phyloP scores from a whole-genome alignment of 1,140 invertebrate genomes.

The Zaprionus kolodkinae region DNA sequence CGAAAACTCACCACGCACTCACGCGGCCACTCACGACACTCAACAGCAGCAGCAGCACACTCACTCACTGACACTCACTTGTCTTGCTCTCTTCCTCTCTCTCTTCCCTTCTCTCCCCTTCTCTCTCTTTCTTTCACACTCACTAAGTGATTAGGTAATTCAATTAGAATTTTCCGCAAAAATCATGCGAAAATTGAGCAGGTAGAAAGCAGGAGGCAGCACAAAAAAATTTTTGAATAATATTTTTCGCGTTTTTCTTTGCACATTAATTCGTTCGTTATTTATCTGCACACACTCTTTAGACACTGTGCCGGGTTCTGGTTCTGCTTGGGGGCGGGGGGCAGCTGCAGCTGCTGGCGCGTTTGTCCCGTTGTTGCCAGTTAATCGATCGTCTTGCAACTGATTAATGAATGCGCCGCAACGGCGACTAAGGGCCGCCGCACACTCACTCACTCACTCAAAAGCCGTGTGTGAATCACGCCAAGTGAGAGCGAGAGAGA shows the following conservation, averaged over 20 bases:
- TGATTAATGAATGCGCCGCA: conserved; percentile 75
- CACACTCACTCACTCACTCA: background rate
- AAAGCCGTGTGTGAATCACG: conserved; percentile 59
- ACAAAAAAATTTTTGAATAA: conserved; percentile 16
- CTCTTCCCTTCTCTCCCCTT: too few species aligned
- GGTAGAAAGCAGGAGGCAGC: background rate
- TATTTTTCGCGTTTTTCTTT: conserved; percentile 32
- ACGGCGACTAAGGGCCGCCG: conserved; percentile 45
- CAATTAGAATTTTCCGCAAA: conserved; percentile 51
- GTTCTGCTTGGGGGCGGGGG: background rate
- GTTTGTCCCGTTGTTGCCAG: conserved; percentile 59
- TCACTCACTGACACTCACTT: conserved; percentile 8
- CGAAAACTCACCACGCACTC: conserved; percentile 70
- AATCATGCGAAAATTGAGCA: conserved; percentile 16
- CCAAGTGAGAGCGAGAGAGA: conserved; percentile 52
- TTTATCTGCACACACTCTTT: conserved; percentile 16
- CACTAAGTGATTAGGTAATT: conserved; percentile 75
- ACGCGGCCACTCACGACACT: background rate
- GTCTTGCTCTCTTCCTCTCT: too few species aligned
- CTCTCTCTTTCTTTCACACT: background rate
- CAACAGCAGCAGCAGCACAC: too few species aligned
- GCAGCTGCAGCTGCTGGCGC: conserved; percentile 31
- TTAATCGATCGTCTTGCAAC: conserved; percentile 84
- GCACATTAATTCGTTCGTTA: background rate
- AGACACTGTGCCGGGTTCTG: too few species aligned